Evolutionary conservation across 2,113 vertebrate genomes (phyloP), one percentile per base, ranked within the genome.

Genomic region (Peromyscus leucopus): DNA sequence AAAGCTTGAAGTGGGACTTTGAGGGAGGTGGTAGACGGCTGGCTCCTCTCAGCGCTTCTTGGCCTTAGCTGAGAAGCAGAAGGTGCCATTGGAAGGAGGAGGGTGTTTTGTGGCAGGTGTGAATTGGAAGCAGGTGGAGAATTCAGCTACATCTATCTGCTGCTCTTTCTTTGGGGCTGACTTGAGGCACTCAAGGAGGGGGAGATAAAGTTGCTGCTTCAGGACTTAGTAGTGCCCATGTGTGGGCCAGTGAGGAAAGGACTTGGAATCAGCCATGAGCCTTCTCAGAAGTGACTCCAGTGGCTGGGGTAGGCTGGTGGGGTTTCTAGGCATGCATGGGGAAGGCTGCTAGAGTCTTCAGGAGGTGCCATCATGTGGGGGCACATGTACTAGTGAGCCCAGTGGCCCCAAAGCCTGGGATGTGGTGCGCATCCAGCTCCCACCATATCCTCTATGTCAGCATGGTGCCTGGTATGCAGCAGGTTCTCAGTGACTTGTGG

Each of bases 341-440:
- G 3, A 10, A 28, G 57, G 19, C 21, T 28, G 31, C 71, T 63
- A 26, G 39, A 82, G 31, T 36, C 59, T 89, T 36, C 28, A 95
- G 85, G 76, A 2, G 3, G 5, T 6, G 22, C 46, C 51, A 42
- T 71, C 28, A 39, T 9, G 2, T 17, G 48, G 39, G 39, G 39
- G 33, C 75, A 5, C 7, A 26, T 22, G 28, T 9, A 1, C 42
- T 26, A 57, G 39, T 1, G 0, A 22, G 11, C 55, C 82, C 22
- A 78, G 48, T 26, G 33, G 55, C 9, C 16, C 36, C 19, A 63
- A 28, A 36, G 22, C 46, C 79, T n/a, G 55, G 69, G 0, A 2
- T 4, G n/a, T 5, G 0, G 39, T 16, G 4, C 17, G 33, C 15
- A 3, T 13, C 1, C 17, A 19, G 51, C 33, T 85, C 12, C 36